Percentiles rank a stretch among this genome's conserved stretches.
phyloP scores from a whole-genome alignment of 2,797 vertebrate species.

The Falco peregrinus region DNA sequence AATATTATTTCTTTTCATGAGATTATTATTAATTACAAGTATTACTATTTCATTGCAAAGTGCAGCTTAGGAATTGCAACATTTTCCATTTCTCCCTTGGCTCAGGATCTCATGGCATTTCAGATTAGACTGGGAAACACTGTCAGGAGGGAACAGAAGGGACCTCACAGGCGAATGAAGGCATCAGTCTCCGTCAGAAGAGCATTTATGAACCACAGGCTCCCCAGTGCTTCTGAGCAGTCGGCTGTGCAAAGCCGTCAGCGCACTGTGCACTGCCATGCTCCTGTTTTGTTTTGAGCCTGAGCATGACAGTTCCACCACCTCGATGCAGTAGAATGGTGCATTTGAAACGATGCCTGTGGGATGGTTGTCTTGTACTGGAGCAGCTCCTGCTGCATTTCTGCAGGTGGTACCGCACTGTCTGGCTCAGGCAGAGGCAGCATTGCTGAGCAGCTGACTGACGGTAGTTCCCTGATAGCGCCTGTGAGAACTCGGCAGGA shows the following conservation, averaged over 20 bases:
- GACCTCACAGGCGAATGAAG: neutral
- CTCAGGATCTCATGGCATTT: neutral
- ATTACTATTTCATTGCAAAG: constrained; percentile 26
- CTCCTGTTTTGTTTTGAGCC: neutral
- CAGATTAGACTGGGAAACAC: neutral
- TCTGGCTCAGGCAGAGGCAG: neutral
- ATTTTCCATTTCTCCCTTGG: neutral
- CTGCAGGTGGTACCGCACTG: neutral
- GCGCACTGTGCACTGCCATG: neutral
- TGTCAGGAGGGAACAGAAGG: neutral
- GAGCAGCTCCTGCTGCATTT: neutral
- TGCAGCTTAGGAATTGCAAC: neutral
- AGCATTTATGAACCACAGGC: neutral
- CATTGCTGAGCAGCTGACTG: neutral
- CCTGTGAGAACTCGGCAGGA: neutral
- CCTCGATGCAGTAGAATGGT: neutral
- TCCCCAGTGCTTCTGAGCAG: neutral
- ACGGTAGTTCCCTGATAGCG: neutral
- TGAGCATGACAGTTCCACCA: neutral
- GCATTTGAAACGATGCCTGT: neutral
- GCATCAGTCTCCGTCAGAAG: neutral
- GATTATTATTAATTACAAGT: constrained; percentile 37
- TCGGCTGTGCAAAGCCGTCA: neutral
- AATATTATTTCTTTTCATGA: neutral
- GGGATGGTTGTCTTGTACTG: neutral